These are phyloP conservation scores for Raja brachyura DNA, from an alignment of 2,113 vertebrate genomes.

Conservation along the genomic window DNA sequence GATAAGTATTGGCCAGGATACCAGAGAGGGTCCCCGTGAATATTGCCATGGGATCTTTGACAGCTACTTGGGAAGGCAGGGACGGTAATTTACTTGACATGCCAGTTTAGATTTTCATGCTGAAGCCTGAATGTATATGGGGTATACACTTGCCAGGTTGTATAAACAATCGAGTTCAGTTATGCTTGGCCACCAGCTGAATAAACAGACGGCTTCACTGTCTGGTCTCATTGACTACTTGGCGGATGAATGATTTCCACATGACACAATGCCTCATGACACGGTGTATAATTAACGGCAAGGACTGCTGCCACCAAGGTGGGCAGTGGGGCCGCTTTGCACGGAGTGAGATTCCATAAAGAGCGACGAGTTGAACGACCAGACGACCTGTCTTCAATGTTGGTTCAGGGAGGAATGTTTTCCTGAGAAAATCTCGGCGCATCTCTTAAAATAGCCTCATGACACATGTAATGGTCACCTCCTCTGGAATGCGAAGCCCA, in stretches of 20 bases:
- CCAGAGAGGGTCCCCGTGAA: too few relatives aligned
- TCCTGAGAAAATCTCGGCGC: background rate
- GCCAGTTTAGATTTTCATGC: too few relatives aligned
- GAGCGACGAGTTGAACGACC: background rate
- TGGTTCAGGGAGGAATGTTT: background rate
- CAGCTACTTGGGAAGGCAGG: too few relatives aligned
- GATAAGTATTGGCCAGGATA: too few relatives aligned
- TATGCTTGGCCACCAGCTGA: background rate
- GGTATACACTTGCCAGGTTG: background rate
- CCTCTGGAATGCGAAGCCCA: background rate
- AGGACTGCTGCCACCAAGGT: background rate
- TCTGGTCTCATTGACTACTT: background rate
- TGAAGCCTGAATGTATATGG: background rate
- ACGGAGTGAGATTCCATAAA: background rate
- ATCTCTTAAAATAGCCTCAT: conserved; percentile 15
- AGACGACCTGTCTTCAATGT: background rate
- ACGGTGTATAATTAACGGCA: background rate
- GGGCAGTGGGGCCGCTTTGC: background rate
- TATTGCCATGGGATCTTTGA: too few relatives aligned
- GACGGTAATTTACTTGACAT: too few relatives aligned
- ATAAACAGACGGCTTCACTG: background rate
- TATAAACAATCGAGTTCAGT: background rate
- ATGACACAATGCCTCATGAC: background rate
- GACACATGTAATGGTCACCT: conserved; percentile 22
- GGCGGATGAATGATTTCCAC: background rate